Percentiles rank a stretch among this genome's conserved stretches.
Conservation (phyloP, 2,888 invertebrate species). For the Polylopha cassiicola region DNA sequence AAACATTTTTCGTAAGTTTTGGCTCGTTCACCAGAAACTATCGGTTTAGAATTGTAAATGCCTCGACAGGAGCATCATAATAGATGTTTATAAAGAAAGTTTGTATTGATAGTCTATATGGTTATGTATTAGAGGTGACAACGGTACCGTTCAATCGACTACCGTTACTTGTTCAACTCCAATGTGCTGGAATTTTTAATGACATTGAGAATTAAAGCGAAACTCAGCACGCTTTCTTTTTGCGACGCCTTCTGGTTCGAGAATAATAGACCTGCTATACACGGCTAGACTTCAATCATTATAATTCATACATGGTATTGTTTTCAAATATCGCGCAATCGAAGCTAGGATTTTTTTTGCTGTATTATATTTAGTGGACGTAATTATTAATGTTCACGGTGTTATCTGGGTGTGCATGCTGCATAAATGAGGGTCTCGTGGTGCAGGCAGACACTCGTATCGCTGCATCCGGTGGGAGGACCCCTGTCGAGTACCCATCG, state of each 20-base stretch:
- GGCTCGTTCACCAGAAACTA: slow-evolving; percentile 9
- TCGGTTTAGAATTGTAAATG: slow-evolving; percentile 5
- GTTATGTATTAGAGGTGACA: slow-evolving; percentile 30
- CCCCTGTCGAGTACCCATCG: slow-evolving; percentile 43
- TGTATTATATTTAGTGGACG: no score
- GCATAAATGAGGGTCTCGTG: slow-evolving; percentile 48
- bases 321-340: no score
- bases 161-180: slow-evolving; percentile 45
- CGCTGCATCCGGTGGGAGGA: slow-evolving; percentile 55
- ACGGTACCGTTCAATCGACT: slow-evolving; percentile 36
- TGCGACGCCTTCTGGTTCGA: no score
- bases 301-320: no score
- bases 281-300: no score
- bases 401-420: slow-evolving; percentile 1
- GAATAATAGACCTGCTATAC: no score
- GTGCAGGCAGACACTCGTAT: slow-evolving; percentile 46
- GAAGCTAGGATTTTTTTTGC: no score
- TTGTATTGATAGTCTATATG: slow-evolving; percentile 10
- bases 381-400: slow-evolving; percentile 6
- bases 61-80: not conserved
- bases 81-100: slow-evolving; percentile 8
- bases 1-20: slow-evolving; percentile 17
- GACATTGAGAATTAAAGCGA: slow-evolving; percentile 26
- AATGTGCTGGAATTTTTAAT: slow-evolving; percentile 38
- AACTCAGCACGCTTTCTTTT: slow-evolving; percentile 17